Percentiles rank a stretch among this genome's conserved stretches.
These are phyloP conservation scores for Luffia ferchaultella DNA, from an alignment of 2,888 invertebrate species.

Conservation along the genomic window DNA sequence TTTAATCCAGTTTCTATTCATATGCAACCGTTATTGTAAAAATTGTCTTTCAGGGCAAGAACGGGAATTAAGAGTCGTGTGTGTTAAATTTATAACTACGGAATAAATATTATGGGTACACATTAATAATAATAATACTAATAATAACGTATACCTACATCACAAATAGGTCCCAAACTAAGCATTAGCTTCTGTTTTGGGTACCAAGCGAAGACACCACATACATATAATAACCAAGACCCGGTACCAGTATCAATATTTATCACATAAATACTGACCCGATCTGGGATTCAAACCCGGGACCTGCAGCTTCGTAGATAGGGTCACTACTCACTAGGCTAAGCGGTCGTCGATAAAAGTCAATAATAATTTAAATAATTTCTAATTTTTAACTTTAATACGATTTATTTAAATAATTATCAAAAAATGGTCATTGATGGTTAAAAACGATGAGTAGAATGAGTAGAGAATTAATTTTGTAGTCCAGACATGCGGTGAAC, in stretches of 20 bases:
- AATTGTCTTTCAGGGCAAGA: neutral
- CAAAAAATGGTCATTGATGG: neutral
- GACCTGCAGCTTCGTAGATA: neutral
- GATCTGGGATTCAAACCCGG: neutral
- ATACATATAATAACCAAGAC: too few species aligned
- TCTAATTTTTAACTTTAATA: neutral
- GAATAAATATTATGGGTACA: neutral
- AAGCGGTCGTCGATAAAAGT: too few species aligned
- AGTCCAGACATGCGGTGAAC: neutral
- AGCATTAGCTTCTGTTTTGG: neutral
- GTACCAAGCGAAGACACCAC: neutral
- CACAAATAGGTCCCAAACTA: neutral
- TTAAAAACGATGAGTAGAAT: neutral
- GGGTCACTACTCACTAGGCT: neutral
- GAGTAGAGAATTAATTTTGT: too few species aligned
- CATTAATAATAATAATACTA: neutral
- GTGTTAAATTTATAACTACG: neutral
- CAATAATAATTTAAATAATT: too few species aligned
- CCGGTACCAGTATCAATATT: too few species aligned
- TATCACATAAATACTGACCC: too few species aligned
- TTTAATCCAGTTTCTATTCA: constrained; percentile 63
- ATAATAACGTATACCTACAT: neutral
- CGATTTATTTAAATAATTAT: neutral
- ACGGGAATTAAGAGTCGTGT: neutral
- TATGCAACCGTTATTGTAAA: constrained; percentile 49